Evolutionary conservation across 2,113 vertebrate species (phyloP).

Genomic region (Catharus minimus): DNA sequence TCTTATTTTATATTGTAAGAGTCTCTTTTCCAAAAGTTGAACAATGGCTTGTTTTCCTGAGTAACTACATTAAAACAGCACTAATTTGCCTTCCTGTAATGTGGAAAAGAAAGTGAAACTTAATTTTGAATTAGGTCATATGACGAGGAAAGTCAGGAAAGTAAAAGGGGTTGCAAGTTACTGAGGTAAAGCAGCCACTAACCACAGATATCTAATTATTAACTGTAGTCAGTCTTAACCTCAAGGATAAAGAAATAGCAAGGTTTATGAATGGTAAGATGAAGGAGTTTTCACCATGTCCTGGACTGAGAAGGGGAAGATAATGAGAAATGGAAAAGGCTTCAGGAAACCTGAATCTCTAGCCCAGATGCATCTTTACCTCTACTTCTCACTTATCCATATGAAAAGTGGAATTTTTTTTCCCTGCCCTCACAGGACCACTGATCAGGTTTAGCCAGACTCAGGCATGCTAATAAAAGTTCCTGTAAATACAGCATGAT

Average conservation of each 20-base stretch:
- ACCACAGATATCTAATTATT: not conserved
- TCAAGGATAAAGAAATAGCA: not conserved
- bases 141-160: not conserved
- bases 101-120: conserved; percentile 46
- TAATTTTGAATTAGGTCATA: not conserved
- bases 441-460: not conserved
- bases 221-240: not conserved
- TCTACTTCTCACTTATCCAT: not conserved
- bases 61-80: not conserved
- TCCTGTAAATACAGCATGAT: not conserved
- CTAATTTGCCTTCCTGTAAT: not conserved
- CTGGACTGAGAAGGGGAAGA: not conserved
- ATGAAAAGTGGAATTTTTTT: not conserved
- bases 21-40: not conserved
- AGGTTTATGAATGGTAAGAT: not conserved
- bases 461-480: not conserved
- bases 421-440: not conserved
- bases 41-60: not conserved
- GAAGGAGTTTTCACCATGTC: not conserved
- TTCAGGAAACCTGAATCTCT: not conserved
- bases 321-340: not conserved
- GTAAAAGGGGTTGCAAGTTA: not conserved
- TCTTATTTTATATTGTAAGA: not conserved
- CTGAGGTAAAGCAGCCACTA: not conserved
- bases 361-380: not conserved